Conservation (phyloP, 2,888 invertebrate species). For the Xestia c-nigrum region DNA sequence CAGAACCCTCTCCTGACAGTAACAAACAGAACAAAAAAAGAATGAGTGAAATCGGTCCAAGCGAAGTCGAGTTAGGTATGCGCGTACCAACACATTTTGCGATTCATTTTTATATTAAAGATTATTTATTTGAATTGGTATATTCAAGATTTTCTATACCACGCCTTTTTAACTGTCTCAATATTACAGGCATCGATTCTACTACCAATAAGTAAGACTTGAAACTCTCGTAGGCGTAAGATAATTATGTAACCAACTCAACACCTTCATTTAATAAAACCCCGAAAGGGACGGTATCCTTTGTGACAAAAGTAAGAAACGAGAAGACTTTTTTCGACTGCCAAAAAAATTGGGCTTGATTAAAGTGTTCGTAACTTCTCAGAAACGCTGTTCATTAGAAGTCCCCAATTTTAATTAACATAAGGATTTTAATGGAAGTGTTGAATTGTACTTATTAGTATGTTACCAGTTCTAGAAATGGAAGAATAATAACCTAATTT, state of each 20-base stretch:
- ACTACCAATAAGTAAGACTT: not conserved
- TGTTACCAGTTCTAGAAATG: conserved; percentile 6
- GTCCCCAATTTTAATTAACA: conserved; percentile 26
- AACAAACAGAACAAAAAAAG: no score
- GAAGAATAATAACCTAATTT: conserved; percentile 21
- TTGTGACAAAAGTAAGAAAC: conserved; percentile 11
- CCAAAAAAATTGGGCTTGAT: conserved; percentile 2
- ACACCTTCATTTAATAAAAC: not conserved
- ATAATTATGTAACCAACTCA: not conserved
- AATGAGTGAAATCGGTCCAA: no score
- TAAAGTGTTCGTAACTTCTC: conserved; percentile 4
- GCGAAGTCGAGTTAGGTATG: no score
- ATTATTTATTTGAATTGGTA: no score
- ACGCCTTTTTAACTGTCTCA: no score
- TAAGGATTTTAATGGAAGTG: conserved; percentile 2
- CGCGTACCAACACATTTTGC: no score
- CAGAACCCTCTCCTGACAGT: no score
- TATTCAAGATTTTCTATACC: no score
- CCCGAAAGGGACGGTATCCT: not conserved
- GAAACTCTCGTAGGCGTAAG: not conserved
- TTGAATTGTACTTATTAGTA: not conserved
- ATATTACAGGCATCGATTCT: not conserved
- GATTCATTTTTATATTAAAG: no score
- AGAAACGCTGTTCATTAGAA: conserved; percentile 17
- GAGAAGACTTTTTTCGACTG: not conserved